These are phyloP conservation scores for Andinoacara biseriatus DNA, from an alignment of 2,113 vertebrate species.

Conservation along the genomic window DNA sequence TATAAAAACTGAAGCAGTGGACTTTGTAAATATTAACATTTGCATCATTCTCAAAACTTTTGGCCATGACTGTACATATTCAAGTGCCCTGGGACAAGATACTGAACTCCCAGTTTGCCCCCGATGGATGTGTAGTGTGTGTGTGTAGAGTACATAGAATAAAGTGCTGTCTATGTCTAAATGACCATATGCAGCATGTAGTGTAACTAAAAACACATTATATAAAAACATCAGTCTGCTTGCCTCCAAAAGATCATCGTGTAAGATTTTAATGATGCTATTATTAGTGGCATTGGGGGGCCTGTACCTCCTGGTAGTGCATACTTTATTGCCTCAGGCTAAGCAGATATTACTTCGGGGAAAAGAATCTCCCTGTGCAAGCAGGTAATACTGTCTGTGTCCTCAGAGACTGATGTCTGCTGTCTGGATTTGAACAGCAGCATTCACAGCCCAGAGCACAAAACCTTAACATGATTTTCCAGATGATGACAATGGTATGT, in stretches of 20 bases:
- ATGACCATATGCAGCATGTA: neutral
- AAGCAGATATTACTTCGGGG: slow-evolving; percentile 68
- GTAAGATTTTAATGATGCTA: slow-evolving; percentile 46
- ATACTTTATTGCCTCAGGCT: slow-evolving; percentile 39
- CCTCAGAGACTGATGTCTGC: slow-evolving; percentile 58
- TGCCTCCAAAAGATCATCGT: slow-evolving; percentile 50
- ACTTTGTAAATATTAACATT: too few species aligned
- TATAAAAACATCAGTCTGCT: neutral
- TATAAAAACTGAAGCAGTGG: too few species aligned
- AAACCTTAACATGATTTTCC: slow-evolving; percentile 68
- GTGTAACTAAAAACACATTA: neutral
- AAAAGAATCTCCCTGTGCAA: slow-evolving; percentile 45
- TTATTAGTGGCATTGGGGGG: slow-evolving; percentile 55
- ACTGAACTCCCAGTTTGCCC: neutral
- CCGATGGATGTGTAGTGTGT: neutral
- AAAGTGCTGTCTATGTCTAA: neutral
- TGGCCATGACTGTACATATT: too few species aligned
- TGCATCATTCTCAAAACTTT: too few species aligned
- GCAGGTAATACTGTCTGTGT: slow-evolving; percentile 51
- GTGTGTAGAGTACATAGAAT: neutral
- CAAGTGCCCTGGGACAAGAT: neutral
- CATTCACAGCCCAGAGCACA: slow-evolving; percentile 44
- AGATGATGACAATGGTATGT: slow-evolving; percentile 66
- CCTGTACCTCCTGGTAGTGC: slow-evolving; percentile 42
- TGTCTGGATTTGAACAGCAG: slow-evolving; percentile 31